Conservation (phyloP, 2,797 vertebrate genomes). For the Cirrhinus mrigala region DNA sequence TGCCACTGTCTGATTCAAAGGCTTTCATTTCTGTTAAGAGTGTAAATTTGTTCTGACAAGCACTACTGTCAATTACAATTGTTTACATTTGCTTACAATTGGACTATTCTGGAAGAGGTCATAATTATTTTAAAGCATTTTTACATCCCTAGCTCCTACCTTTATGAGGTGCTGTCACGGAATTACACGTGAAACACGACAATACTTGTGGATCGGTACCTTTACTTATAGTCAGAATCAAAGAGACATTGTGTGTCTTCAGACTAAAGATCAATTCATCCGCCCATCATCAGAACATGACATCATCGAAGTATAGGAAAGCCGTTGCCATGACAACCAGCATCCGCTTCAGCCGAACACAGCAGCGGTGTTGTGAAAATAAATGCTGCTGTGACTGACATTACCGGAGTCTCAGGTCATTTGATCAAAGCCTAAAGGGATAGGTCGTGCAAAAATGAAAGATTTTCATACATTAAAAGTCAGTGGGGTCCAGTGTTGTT, state of each 20-base stretch:
- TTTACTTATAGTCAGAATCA: slow-evolving; percentile 14
- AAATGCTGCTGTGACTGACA: neutral
- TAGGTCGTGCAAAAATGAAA: neutral
- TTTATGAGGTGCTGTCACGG: neutral
- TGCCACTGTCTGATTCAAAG: neutral
- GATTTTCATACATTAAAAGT: neutral
- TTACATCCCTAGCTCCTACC: neutral
- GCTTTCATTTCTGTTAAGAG: neutral
- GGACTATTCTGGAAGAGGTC: neutral
- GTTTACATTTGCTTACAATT: neutral
- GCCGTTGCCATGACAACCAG: slow-evolving; percentile 23
- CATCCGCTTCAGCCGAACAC: neutral
- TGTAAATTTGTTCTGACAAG: neutral
- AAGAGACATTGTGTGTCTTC: neutral
- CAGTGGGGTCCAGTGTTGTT: neutral
- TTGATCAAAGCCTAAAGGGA: neutral
- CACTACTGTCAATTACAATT: neutral
- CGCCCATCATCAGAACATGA: slow-evolving; percentile 20
- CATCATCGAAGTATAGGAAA: slow-evolving; percentile 37
- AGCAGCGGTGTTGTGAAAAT: neutral
- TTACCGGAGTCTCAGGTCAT: neutral
- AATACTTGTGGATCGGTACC: neutral
- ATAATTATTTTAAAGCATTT: neutral
- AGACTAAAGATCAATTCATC: slow-evolving; percentile 11
- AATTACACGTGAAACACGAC: neutral